These are phyloP conservation scores for Noturus placidus DNA, from an alignment of 2,113 vertebrate species.

Conservation along the genomic window DNA sequence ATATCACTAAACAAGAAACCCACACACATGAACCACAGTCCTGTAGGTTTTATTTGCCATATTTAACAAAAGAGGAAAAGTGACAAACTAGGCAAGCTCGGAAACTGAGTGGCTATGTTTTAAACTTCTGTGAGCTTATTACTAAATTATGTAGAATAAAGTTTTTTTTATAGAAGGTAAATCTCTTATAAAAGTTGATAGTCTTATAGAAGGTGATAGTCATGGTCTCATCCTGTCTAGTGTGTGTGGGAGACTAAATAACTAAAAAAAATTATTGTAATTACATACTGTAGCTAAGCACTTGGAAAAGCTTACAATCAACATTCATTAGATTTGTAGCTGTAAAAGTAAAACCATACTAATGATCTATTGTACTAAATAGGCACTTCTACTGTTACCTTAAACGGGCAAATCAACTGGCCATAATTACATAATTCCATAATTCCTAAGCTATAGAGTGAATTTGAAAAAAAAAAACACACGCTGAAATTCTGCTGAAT, in stretches of 20 bases:
- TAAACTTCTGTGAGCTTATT: neutral
- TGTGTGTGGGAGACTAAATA: neutral
- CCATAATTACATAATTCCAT: too few relatives aligned
- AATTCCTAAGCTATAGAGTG: neutral
- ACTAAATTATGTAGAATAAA: neutral
- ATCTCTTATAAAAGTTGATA: neutral
- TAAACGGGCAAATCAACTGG: too few relatives aligned
- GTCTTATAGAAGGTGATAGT: neutral
- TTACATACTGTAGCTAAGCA: neutral
- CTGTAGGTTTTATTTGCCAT: neutral
- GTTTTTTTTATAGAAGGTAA: neutral
- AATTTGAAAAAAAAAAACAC: neutral
- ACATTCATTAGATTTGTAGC: neutral
- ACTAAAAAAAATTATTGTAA: neutral
- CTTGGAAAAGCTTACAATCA: neutral
- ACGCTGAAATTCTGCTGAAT: neutral
- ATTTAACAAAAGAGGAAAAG: neutral
- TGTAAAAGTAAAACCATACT: neutral
- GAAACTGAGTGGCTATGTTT: neutral
- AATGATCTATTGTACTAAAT: neutral
- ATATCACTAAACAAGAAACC: neutral
- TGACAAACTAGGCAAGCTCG: neutral
- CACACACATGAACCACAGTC: neutral
- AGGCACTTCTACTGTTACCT: too few relatives aligned
- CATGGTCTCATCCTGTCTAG: neutral